Evolutionary conservation across 2,888 invertebrate genomes (phyloP).

Genomic region (Auanema sp.): DNA sequence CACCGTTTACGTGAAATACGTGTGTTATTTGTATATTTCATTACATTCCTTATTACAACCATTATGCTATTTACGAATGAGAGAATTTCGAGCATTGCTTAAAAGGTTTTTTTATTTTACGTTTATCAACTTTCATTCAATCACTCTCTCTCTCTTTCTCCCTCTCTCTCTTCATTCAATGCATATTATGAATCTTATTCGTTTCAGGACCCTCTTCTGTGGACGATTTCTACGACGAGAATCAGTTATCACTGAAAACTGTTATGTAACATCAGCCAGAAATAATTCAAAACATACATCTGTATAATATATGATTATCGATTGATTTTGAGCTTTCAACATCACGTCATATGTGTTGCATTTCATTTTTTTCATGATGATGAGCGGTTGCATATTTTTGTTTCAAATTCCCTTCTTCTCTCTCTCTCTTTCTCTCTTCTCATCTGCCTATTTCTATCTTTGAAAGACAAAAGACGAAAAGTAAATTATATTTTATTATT

Average conservation of each 20-base stretch:
- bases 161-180: neutral
- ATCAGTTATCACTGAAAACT: neutral
- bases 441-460: neutral
- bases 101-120: slow-evolving; percentile 23
- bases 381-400: neutral
- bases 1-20: slow-evolving; percentile 30
- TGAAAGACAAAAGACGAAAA: too few relatives aligned
- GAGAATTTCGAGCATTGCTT: slow-evolving; percentile 44
- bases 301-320: neutral
- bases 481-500: too few relatives aligned
- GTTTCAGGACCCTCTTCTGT: neutral
- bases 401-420: slow-evolving; percentile 1
- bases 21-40: slow-evolving; percentile 40
- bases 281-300: neutral
- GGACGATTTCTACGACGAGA: neutral
- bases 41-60: slow-evolving; percentile 53
- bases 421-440: slow-evolving; percentile 1
- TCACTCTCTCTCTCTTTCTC: neutral
- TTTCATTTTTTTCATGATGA: neutral
- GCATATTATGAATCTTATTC: neutral
- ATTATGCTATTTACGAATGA: slow-evolving; percentile 52
- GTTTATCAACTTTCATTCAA: slow-evolving; percentile 5
- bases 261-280: neutral
- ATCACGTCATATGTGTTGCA: neutral
- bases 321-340: neutral